phyloP scores from a whole-genome alignment of 2,113 vertebrate genomes.

The Phaethornis superciliosus region DNA sequence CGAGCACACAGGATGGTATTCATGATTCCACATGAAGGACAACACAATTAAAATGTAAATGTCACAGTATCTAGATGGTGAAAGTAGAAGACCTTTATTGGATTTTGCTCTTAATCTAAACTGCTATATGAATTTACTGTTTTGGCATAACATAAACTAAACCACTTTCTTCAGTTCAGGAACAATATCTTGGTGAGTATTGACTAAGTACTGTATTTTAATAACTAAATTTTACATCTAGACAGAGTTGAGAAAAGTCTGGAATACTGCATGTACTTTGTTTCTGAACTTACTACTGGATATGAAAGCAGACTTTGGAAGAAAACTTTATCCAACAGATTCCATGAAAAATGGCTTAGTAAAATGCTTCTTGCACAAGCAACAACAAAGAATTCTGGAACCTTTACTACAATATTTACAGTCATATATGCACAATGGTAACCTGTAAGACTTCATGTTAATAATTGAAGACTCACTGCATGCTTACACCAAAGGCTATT shows the following conservation, averaged over 20 bases:
- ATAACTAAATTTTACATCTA: neutral
- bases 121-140: neutral
- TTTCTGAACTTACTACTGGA: neutral
- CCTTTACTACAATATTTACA: neutral
- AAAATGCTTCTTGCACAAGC: neutral
- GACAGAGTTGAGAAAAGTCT: neutral
- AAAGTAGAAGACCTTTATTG: neutral
- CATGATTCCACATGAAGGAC: neutral
- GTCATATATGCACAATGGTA: neutral
- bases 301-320: neutral
- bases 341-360: neutral
- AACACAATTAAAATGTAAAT: neutral
- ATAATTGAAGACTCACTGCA: neutral
- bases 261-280: neutral
- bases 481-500: neutral
- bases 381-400: neutral
- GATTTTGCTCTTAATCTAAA: neutral
- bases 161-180: neutral
- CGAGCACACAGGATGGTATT: neutral
- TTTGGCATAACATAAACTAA: neutral
- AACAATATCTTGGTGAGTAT: neutral
- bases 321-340: neutral
- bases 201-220: neutral
- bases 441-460: neutral
- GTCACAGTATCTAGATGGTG: neutral